A percentile compares a stretch with the other conserved stretches of the same genome.
Evolutionary conservation across 2,113 vertebrate species (phyloP).

Genomic region (Poecile atricapillus): DNA sequence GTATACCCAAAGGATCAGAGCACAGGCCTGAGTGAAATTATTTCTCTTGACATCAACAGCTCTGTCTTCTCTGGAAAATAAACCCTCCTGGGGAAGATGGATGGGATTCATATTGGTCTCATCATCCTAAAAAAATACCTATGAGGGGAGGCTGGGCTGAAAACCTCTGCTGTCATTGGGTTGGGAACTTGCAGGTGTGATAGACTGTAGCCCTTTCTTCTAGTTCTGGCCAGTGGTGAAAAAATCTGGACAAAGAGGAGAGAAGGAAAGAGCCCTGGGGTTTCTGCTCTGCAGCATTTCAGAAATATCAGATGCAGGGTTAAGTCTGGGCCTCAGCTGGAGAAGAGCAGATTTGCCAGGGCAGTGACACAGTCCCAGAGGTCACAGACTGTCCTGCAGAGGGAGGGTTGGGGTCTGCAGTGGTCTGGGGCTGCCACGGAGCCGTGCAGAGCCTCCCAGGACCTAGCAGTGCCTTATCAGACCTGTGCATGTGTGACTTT

Average conservation of each 20-base stretch:
- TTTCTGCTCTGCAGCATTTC: background rate
- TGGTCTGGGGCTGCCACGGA: rapidly evolving
- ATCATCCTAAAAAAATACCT: background rate
- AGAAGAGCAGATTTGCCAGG: background rate
- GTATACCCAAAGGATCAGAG: conserved; percentile 62
- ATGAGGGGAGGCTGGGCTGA: background rate
- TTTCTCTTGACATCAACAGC: conserved; percentile 49
- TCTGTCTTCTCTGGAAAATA: conserved; percentile 36
- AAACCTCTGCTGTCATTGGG: background rate
- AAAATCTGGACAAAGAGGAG: background rate
- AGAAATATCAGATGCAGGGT: background rate
- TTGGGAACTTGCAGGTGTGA: background rate
- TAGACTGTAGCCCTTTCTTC: background rate
- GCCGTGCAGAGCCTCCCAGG: background rate
- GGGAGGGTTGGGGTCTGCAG: background rate
- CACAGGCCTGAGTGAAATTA: conserved; percentile 25
- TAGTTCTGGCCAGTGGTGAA: background rate
- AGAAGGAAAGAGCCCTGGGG: background rate
- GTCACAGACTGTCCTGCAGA: background rate
- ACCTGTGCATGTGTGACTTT: background rate
- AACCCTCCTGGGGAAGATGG: background rate
- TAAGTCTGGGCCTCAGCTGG: background rate
- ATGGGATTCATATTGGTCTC: background rate
- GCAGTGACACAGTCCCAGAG: background rate
- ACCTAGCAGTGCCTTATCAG: background rate